Percentiles rank a stretch among this genome's conserved stretches.
phyloP scores from a whole-genome alignment of 2,797 vertebrate species.

The Labeo calbasu region DNA sequence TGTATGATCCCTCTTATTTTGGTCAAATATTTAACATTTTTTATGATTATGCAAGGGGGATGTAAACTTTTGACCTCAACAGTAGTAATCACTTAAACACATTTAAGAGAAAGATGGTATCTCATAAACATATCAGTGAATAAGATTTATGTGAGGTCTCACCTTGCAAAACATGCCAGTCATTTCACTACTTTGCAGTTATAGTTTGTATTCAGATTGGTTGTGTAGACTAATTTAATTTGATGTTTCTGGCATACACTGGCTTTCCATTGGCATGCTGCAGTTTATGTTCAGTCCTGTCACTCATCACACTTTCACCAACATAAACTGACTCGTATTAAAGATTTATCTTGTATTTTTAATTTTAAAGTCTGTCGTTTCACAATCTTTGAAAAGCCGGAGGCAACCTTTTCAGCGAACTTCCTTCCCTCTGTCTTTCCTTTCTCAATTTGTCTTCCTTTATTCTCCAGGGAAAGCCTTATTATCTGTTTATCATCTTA shows the following conservation, averaged over 20 bases:
- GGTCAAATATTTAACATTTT: no score
- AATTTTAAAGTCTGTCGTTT: conserved; percentile 57
- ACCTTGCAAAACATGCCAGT: neutral
- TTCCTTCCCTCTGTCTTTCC: neutral
- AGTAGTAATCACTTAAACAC: neutral
- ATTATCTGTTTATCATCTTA: conserved; percentile 40
- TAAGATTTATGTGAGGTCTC: neutral
- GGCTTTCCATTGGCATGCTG: neutral
- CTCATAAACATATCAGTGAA: neutral
- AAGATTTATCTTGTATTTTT: conserved; percentile 60
- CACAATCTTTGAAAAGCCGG: conserved; percentile 23
- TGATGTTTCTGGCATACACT: neutral
- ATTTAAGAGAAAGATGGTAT: neutral
- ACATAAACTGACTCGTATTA: neutral
- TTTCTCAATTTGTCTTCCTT: neutral
- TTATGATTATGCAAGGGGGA: no score
- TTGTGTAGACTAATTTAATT: neutral
- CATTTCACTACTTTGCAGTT: neutral
- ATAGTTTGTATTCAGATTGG: neutral
- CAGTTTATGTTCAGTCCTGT: neutral
- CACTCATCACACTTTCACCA: neutral
- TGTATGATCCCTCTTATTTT: no score
- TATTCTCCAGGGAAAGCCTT: conserved; percentile 16
- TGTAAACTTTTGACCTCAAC: no score
- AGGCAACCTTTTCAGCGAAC: conserved; percentile 9